These are phyloP conservation scores for Heteropelma amictum DNA, from an alignment of 2,888 invertebrate species.

Conservation along the genomic window DNA sequence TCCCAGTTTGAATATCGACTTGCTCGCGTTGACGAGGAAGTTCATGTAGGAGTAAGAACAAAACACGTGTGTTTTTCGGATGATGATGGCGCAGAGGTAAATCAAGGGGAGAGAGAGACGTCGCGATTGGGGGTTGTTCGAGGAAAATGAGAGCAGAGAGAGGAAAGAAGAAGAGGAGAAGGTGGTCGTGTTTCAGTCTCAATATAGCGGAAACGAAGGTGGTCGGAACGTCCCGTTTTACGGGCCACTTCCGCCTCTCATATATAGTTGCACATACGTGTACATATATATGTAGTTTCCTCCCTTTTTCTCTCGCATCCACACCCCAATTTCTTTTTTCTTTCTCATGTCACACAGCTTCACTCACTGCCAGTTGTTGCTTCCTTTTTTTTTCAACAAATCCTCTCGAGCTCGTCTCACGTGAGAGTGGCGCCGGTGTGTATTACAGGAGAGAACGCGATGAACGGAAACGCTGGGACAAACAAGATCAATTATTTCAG, in stretches of 20 bases:
- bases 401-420: slow-evolving; percentile 5
- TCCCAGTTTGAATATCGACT: not conserved
- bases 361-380: slow-evolving; percentile 5
- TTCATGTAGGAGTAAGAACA: not conserved
- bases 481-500: not conserved
- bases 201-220: slow-evolving; percentile 77
- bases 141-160: slow-evolving; percentile 44
- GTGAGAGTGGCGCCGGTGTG: slow-evolving; percentile 36
- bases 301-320: slow-evolving; percentile 22
- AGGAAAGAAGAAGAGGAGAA: slow-evolving; percentile 67
- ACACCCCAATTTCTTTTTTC: slow-evolving; percentile 19
- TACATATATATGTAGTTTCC: not conserved
- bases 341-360: slow-evolving; percentile 40
- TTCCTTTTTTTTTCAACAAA: slow-evolving; percentile 3
- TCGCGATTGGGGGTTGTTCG: not conserved
- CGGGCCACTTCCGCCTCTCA: slow-evolving; percentile 74
- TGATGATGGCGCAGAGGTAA: slow-evolving; percentile 26
- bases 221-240: slow-evolving; percentile 75
- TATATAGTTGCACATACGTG: not conserved
- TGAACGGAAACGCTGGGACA: not conserved
- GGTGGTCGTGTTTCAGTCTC: slow-evolving; percentile 70
- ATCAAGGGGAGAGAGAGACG: slow-evolving; percentile 10
- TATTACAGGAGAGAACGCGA: not conserved
- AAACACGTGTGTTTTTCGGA: slow-evolving; percentile 21
- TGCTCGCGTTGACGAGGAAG: not conserved